Percentiles rank a stretch among this genome's conserved stretches.
Conservation (phyloP, 2,888 invertebrate species). For the Ptychoptera contaminata region DNA sequence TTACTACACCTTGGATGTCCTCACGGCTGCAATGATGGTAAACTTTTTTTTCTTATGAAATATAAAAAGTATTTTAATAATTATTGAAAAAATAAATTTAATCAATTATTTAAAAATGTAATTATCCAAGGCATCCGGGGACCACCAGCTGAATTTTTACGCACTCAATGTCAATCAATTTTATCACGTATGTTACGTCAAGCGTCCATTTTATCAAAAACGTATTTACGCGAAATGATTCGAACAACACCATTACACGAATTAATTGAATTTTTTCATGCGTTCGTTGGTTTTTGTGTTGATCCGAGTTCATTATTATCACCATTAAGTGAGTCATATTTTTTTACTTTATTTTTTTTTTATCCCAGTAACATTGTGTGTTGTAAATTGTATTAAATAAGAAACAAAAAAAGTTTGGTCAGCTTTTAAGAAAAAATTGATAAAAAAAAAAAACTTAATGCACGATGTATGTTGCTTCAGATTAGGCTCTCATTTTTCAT, state of each 20-base stretch:
- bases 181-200: conserved; percentile 59
- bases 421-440: conserved; percentile 5
- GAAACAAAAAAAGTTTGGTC: neutral
- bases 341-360: too few species aligned
- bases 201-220: conserved; percentile 35
- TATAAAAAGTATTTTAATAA: neutral
- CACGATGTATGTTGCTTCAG: neutral
- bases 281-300: conserved; percentile 89
- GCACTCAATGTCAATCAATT: conserved; percentile 71
- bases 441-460: neutral
- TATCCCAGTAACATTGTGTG: too few species aligned
- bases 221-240: conserved; percentile 54
- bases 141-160: conserved; percentile 77
- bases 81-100: neutral
- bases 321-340: conserved; percentile 60
- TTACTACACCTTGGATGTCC: conserved; percentile 86
- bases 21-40: conserved; percentile 76
- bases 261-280: conserved; percentile 85
- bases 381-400: too few species aligned
- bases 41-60: conserved; percentile 9
- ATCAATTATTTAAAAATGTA: too few species aligned
- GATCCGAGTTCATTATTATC: conserved; percentile 76
- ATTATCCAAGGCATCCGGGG: conserved; percentile 42
- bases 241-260: conserved; percentile 62
- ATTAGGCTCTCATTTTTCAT: too few species aligned